Evolutionary conservation across 2,888 invertebrate genomes (phyloP).

Genomic region (Gibbula magus): DNA sequence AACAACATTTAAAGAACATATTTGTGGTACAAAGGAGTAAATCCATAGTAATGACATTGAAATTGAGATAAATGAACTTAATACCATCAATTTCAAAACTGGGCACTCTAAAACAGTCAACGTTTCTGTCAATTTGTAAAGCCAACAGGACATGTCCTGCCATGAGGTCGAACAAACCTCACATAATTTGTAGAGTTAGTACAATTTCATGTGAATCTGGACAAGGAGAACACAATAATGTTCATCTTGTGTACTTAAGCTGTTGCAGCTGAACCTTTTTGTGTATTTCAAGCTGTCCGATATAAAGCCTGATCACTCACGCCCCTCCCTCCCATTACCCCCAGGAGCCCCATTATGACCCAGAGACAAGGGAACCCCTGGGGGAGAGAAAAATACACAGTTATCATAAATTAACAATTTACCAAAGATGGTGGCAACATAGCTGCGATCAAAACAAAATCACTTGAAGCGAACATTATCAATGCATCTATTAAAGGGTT

Average conservation of each 20-base stretch:
- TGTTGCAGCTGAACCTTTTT: not conserved
- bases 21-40: too few species aligned
- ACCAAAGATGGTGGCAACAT: not conserved
- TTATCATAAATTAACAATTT: constrained; percentile 22
- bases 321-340: not conserved
- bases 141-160: too few species aligned
- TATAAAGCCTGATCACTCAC: not conserved
- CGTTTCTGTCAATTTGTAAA: too few species aligned
- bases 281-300: not conserved
- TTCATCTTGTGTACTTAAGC: not conserved
- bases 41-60: too few species aligned
- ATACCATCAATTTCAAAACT: too few species aligned
- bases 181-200: too few species aligned
- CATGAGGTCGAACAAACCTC: too few species aligned
- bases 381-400: not conserved
- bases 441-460: not conserved
- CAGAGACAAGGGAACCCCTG: not conserved
- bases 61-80: too few species aligned
- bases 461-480: not conserved
- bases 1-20: too few species aligned
- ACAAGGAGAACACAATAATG: not conserved
- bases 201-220: not conserved
- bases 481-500: constrained; percentile 4
- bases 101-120: too few species aligned
- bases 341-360: not conserved